These are phyloP conservation scores for Antigone vipio DNA, from an alignment of 2,113 vertebrate species.

Conservation along the genomic window DNA sequence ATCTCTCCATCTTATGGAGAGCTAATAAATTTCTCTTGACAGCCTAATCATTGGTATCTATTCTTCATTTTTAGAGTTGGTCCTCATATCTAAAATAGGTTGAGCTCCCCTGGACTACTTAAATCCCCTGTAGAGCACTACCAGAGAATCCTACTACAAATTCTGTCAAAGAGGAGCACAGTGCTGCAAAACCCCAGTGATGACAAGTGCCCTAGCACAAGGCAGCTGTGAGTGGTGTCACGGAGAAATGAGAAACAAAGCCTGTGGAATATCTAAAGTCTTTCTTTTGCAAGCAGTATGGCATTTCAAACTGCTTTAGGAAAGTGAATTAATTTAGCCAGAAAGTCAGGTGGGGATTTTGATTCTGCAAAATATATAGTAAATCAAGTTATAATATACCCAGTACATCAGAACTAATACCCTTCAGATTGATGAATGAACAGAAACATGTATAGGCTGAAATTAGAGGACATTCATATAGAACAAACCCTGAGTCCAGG, in stretches of 20 bases:
- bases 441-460: neutral
- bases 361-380: neutral
- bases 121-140: neutral
- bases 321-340: neutral
- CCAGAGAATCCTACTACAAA: neutral
- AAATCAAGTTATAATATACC: neutral
- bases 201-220: neutral
- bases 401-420: neutral
- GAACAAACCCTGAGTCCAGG: neutral
- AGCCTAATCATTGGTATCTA: neutral
- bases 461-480: neutral
- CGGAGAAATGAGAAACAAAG: neutral
- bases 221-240: rapidly evolving
- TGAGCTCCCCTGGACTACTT: neutral
- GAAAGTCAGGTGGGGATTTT: neutral
- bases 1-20: neutral
- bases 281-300: neutral
- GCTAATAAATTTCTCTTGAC: neutral
- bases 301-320: neutral
- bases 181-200: neutral
- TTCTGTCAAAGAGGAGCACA: neutral
- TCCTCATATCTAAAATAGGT: neutral
- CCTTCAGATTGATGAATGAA: neutral
- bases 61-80: neutral
- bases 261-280: neutral